Base-by-base conservation (phyloP, 2,113 vertebrate genomes). In the Catharus minimus region DNA sequence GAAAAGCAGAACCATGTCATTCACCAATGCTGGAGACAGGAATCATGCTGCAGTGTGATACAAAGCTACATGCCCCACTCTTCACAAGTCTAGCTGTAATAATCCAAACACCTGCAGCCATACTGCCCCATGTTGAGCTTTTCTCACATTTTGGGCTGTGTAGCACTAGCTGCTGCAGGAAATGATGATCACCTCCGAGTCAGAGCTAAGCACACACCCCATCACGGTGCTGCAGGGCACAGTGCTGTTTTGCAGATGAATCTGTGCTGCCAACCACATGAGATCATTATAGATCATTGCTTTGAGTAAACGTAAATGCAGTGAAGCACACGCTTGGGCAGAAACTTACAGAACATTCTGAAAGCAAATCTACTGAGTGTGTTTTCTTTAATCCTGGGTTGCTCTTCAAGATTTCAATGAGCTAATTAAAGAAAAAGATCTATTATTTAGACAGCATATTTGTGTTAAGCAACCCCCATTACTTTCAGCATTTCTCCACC, bases 111-210 rank as follows among this genome's bases (percentile, higher is more conserved):
- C 82, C 88, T 82, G 67, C 32, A 91, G 88, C 60, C 30, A 7
- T 38, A 75, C 28, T 7, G 20, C 61, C 73, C 56, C 3, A 0
- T 3, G 1, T 86, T 66, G 24, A 0, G 3, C 58, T 61, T 74
- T 21, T 56, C 77, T 60, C 49, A 65, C 64, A 43, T 82, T 67
- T 43, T 50, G 13, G 32, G 57, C 69, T 88, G 26, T 5, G 1
- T 28, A 2, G 80, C 69, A 60, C 55, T 66, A 79, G 88, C n/a
- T 82, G 28, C 74, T 82, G 47, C 86, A 92, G 93, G 94, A 96
- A 95, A 92, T 50, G 50, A 92, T 83, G 46, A 92, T 36, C 62
- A 84, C 49, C 84, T 75, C 52, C 27, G n/a, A 95, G 83, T 95
- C 93, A 95, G 43, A 82, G 30, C 50, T 23, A 28, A 69, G 52